phyloP scores from a whole-genome alignment of 2,888 invertebrate species.

The Metalampra italica region DNA sequence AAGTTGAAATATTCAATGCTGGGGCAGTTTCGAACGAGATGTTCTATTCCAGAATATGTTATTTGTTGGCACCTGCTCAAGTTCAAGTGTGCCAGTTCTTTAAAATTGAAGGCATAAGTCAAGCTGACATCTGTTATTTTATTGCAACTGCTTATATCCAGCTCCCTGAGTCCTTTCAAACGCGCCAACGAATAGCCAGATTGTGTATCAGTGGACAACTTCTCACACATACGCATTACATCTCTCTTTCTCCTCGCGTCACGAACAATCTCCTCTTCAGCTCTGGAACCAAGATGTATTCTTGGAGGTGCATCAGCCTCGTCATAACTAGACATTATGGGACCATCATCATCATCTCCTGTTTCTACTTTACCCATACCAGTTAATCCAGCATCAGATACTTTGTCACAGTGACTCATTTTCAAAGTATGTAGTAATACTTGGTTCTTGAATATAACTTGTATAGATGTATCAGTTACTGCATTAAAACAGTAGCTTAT shows the following conservation, averaged over 20 bases:
- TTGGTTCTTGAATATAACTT: slow-evolving; percentile 82
- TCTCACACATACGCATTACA: slow-evolving; percentile 81
- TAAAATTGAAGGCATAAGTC: slow-evolving; percentile 82
- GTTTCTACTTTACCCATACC: slow-evolving; percentile 78
- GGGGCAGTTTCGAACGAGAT: slow-evolving; percentile 82
- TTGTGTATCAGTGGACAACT: slow-evolving; percentile 53
- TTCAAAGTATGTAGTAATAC: slow-evolving; percentile 77
- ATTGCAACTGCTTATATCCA: slow-evolving; percentile 84
- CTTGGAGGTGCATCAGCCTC: slow-evolving; percentile 38
- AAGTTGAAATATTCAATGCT: slow-evolving; percentile 83
- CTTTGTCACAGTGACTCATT: slow-evolving; percentile 82
- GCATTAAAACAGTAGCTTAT: slow-evolving; percentile 83
- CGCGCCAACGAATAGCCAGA: slow-evolving; percentile 75
- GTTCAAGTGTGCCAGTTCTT: slow-evolving; percentile 80
- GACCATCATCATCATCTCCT: slow-evolving; percentile 42
- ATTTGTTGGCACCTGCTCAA: slow-evolving; percentile 85
- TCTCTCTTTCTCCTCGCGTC: slow-evolving; percentile 82
- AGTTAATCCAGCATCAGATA: slow-evolving; percentile 85
- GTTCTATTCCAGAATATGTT: slow-evolving; percentile 80
- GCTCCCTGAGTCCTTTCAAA: slow-evolving; percentile 72
- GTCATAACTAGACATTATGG: slow-evolving; percentile 51
- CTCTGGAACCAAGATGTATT: slow-evolving; percentile 81
- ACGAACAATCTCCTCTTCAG: slow-evolving; percentile 83
- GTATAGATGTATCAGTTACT: slow-evolving; percentile 83
- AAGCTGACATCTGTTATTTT: slow-evolving; percentile 85